Evolutionary conservation across 2,888 invertebrate species (phyloP), one percentile per base, ranked within the genome.

Genomic region (Aricia artaxerxes): DNA sequence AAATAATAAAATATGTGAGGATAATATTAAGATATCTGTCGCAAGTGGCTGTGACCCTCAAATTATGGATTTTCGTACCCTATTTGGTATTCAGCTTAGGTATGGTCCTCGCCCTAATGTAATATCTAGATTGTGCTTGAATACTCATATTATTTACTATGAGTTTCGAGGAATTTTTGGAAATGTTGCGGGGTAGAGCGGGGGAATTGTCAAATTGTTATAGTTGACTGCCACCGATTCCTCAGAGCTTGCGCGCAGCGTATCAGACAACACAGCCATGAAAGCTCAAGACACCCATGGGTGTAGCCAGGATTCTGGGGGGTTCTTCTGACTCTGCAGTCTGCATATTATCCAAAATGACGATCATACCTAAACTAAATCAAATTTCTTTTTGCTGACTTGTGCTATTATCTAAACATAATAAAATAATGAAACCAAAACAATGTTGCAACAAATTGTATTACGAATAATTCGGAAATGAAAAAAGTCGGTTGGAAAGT

Each of bases 401-500:
- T 57, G 57, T 57, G 4, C 4, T 57, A 57, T 53, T 57, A 49
- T 16, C 11, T 16, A n/a, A 61, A 61, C 61, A 31, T 31, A 64
- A 31, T 11, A 64, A 64, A 64, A 64, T 64, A 9, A 64, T 64
- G 6, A 31, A 57, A 24, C 31, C 7, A 24, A 24, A 24, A 64
- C 31, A 31, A 24, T 64, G 31, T 31, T 11, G 31, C 24, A 11
- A 64, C 31, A 64, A 64, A 64, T 31, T 64, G 64, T 64, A 24
- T 64, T 73, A 73, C 73, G 73, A 40, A 73, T 16, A 73, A 73
- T 73, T 40, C 16, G 13, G 40, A 40, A 40, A 40, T 40, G 40
- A 40, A 73, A 73, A 73, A 73, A 73, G 38, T 73, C 73, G 2
- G 16, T 40, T 40, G 38, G 38, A 73, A 73, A 73, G 44, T 44